Evolutionary conservation across 1,140 invertebrate genomes (phyloP), one percentile per base, ranked within the genome.

Genomic region (Sinella curviseta): DNA sequence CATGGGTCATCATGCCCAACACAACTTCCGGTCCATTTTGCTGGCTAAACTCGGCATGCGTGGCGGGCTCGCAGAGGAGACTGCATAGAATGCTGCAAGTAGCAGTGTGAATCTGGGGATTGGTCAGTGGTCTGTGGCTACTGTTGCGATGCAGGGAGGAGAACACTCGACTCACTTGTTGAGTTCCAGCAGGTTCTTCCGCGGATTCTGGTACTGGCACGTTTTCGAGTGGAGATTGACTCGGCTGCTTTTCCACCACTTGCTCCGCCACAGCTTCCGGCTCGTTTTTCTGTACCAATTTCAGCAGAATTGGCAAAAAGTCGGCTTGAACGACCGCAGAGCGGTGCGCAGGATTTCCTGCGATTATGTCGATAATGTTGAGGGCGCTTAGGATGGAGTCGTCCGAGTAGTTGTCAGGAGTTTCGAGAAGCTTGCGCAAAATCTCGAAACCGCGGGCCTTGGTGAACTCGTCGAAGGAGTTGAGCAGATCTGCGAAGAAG

Each of bases 361-460:
- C 24, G 2, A 83, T 26, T 12, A 57, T 26, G n/a, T 57, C 35
- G 28, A 83, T 60, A 26, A 78, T 80, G n/a, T 54, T 76, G 36
- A 83, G 28, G 20, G 67, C 35, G 3, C 78, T 81, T 34, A 83
- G 74, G 24, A 80, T 26, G 0, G 78, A n/a, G 31, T 81, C 55
- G 28, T 81, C 78, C 0, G 80, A 75, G 70, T 79, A 81, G 3
- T 34, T 30, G 17, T 30, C 1, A 36, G 26, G 24, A 57, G 73
- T 70, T 55, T 81, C 26, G 17, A 67, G 33, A 55, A 83, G 30
- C 60, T 77, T 67, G 14, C 17, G 24, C 48, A 83, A 54, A 30
- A 78, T 74, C n/a, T 77, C 30, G 16, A 77, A 20, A 1, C 36
- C 75, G 24, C 67, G 60, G 31, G 24, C 36, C 54, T 78, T 8